Evolutionary conservation across 1,140 invertebrate genomes (phyloP).

Genomic region (Arion vulgaris): DNA sequence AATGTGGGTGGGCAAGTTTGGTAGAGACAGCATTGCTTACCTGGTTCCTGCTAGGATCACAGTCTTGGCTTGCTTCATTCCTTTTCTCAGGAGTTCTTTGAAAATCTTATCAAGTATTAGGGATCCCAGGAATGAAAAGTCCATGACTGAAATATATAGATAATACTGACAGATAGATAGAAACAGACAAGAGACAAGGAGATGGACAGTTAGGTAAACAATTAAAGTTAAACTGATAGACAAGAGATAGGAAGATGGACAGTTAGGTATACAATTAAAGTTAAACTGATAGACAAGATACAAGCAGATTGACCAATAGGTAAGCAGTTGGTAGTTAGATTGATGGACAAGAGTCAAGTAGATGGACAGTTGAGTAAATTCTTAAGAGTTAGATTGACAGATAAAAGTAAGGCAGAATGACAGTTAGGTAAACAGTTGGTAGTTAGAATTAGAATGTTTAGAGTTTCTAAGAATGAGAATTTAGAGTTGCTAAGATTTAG

Average conservation of each 20-base stretch:
- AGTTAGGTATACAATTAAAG: neutral
- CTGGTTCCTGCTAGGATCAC: constrained; percentile 79
- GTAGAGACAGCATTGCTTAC: constrained; percentile 48
- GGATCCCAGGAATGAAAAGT: constrained; percentile 89
- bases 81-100: constrained; percentile 77
- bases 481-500: too few species aligned
- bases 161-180: neutral
- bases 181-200: neutral
- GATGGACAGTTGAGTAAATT: too few species aligned
- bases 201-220: neutral
- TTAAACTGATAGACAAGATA: neutral
- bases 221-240: neutral
- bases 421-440: neutral
- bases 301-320: neutral
- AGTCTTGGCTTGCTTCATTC: constrained; percentile 71
- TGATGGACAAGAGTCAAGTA: neutral
- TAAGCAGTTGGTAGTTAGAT: neutral
- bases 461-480: too few species aligned
- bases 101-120: constrained; percentile 86
- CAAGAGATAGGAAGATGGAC: neutral
- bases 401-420: neutral
- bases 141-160: constrained; percentile 51
- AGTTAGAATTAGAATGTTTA: too few species aligned
- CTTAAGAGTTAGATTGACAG: neutral
- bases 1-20: too few species aligned